A percentile compares a stretch with the other conserved stretches of the same genome.
phyloP scores from a whole-genome alignment of 2,797 vertebrate genomes.

The Anguilla megastoma region DNA sequence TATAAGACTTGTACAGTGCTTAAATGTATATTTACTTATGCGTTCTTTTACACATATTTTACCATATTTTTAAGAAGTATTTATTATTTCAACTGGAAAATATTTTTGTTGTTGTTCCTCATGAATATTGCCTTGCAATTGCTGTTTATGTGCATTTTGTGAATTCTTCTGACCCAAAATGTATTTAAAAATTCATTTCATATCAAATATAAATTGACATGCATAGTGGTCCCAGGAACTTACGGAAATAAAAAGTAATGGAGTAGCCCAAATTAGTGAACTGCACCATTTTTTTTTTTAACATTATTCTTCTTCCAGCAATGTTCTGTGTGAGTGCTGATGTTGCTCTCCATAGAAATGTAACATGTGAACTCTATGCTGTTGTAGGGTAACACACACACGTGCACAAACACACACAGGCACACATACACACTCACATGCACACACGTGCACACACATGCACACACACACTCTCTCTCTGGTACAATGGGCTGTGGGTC shows the following conservation, averaged over 20 bases:
- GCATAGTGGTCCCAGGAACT: too few species aligned
- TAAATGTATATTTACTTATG: too few species aligned
- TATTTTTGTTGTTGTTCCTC: too few species aligned
- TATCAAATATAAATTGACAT: too few species aligned
- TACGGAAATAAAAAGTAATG: too few species aligned
- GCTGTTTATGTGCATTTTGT: too few species aligned
- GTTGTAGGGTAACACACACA: neutral
- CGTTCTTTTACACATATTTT: too few species aligned
- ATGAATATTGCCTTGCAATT: neutral
- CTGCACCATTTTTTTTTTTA: neutral
- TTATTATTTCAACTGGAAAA: too few species aligned
- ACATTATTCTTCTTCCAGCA: neutral
- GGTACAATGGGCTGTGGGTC: conserved; percentile 72
- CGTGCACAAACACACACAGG: conserved; percentile 15
- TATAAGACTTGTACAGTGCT: too few species aligned
- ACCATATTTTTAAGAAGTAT: too few species aligned
- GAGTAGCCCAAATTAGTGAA: neutral
- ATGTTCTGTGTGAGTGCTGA: neutral
- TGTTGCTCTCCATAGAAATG: neutral
- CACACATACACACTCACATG: neutral
- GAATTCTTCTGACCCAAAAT: too few species aligned
- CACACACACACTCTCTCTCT: conserved; percentile 14
- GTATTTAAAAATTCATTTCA: too few species aligned
- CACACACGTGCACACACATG: conserved; percentile 20
- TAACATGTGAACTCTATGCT: neutral